phyloP scores from a whole-genome alignment of 2,797 vertebrate genomes.

The Ctenochaetus hawaiiensis region DNA sequence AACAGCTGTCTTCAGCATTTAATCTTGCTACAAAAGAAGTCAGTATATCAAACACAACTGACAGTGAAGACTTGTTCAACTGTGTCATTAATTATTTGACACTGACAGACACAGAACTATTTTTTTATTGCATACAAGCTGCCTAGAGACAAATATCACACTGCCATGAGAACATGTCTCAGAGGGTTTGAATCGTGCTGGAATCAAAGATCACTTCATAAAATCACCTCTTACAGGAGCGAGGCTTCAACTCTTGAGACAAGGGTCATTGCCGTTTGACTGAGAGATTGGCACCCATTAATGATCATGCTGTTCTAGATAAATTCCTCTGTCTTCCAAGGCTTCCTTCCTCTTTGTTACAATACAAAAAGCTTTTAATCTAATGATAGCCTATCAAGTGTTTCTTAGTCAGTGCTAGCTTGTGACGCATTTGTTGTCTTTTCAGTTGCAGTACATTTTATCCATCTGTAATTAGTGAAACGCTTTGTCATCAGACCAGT shows the following conservation, averaged over 20 bases:
- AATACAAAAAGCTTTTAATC: slow-evolving; percentile 4
- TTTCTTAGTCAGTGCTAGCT: slow-evolving; percentile 1
- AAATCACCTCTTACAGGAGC: slow-evolving; percentile 33
- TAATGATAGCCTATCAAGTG: slow-evolving; percentile 31
- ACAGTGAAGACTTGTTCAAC: slow-evolving; percentile 14
- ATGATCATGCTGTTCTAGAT: slow-evolving; percentile 14
- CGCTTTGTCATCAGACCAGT: background rate
- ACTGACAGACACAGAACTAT: background rate
- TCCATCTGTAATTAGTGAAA: slow-evolving; percentile 27
- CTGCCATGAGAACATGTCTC: slow-evolving; percentile 33
- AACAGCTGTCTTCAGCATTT: slow-evolving; percentile 70
- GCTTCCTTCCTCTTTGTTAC: slow-evolving; percentile 22
- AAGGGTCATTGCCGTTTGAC: slow-evolving; percentile 52
- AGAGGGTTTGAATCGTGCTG: slow-evolving; percentile 24
- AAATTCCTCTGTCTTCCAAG: slow-evolving; percentile 19
- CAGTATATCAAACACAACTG: slow-evolving; percentile 45
- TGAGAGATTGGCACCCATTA: slow-evolving; percentile 7
- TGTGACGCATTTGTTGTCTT: slow-evolving; percentile 24
- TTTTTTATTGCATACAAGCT: slow-evolving; percentile 18
- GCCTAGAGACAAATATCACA: slow-evolving; percentile 21
- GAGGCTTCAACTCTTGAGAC: slow-evolving; percentile 42
- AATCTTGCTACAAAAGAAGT: slow-evolving; percentile 55
- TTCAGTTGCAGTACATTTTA: slow-evolving; percentile 20
- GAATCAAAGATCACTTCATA: slow-evolving; percentile 63
- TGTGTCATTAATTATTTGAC: slow-evolving; percentile 41